Conservation (phyloP, 2,888 invertebrate species). For the Sturmia bella region DNA sequence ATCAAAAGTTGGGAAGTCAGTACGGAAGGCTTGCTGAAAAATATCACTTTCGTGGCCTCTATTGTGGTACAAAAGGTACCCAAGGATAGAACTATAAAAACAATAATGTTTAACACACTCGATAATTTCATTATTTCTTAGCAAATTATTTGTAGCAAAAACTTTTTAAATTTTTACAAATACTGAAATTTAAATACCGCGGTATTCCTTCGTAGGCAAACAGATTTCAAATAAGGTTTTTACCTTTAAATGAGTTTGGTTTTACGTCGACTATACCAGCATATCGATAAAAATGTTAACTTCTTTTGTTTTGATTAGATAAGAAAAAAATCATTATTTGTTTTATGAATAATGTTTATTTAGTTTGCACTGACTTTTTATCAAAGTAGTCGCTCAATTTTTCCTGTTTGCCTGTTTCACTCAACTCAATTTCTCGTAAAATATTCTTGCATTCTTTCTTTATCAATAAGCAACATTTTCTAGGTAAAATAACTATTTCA, state of each 20-base stretch:
- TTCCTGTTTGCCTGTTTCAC: constrained; percentile 5
- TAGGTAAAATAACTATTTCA: constrained; percentile 53
- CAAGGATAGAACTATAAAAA: constrained; percentile 71
- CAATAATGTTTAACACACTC: constrained; percentile 42
- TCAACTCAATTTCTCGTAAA: background rate
- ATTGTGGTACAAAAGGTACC: constrained; percentile 61
- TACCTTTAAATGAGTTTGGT: constrained; percentile 23
- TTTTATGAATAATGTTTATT: constrained; percentile 16
- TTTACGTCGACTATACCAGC: constrained; percentile 18
- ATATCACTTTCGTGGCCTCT: constrained; percentile 74
- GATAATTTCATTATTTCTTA: constrained; percentile 19
- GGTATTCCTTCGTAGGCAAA: constrained; percentile 26
- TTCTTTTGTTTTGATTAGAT: constrained; percentile 53
- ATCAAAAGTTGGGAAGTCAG: constrained; percentile 75
- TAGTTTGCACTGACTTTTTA: background rate
- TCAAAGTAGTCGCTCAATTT: constrained; percentile 3
- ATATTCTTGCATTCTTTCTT: constrained; percentile 7
- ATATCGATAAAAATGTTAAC: constrained; percentile 53
- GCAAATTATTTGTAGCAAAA: background rate
- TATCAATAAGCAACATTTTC: constrained; percentile 51
- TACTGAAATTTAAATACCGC: background rate
- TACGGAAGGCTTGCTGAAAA: constrained; percentile 74
- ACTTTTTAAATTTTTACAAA: background rate
- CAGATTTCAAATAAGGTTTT: constrained; percentile 42
- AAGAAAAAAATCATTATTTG: constrained; percentile 31